phyloP scores from a whole-genome alignment of 2,113 vertebrate genomes.

The Engraulis encrasicolus region DNA sequence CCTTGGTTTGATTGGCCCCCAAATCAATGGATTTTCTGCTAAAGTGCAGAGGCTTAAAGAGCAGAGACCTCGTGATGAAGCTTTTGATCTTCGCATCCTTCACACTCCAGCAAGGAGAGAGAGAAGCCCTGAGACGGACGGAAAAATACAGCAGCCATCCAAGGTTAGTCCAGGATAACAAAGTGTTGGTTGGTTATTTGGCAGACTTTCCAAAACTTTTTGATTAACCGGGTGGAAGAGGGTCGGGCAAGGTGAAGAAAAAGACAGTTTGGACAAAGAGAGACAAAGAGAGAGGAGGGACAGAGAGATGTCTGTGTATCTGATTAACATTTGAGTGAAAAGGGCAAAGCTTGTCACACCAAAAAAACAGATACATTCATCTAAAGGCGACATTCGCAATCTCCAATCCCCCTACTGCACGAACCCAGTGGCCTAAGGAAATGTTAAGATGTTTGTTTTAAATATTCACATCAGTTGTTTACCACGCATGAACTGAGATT shows the following conservation, averaged over 20 bases:
- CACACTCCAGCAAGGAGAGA: neutral
- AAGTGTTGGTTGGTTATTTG: neutral
- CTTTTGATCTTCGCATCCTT: neutral
- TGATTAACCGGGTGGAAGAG: neutral
- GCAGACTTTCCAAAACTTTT: neutral
- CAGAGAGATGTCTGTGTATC: neutral
- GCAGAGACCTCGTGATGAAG: neutral
- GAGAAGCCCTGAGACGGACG: neutral
- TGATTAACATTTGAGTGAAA: conserved; percentile 12
- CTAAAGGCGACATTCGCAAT: neutral
- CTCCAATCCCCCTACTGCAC: neutral
- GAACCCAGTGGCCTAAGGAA: neutral
- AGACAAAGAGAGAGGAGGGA: neutral
- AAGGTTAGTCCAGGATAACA: neutral
- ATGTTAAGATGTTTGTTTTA: neutral
- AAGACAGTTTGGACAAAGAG: neutral
- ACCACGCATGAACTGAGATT: neutral
- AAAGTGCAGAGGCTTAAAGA: neutral
- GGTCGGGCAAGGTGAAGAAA: neutral
- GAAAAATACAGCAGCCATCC: neutral
- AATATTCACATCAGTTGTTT: neutral
- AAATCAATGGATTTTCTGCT: conserved; percentile 26
- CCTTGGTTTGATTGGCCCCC: conserved; percentile 28
- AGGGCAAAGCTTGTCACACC: neutral
- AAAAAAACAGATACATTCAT: conserved; percentile 1